phyloP scores from a whole-genome alignment of 2,797 vertebrate genomes.

The Hybognathus amarus region DNA sequence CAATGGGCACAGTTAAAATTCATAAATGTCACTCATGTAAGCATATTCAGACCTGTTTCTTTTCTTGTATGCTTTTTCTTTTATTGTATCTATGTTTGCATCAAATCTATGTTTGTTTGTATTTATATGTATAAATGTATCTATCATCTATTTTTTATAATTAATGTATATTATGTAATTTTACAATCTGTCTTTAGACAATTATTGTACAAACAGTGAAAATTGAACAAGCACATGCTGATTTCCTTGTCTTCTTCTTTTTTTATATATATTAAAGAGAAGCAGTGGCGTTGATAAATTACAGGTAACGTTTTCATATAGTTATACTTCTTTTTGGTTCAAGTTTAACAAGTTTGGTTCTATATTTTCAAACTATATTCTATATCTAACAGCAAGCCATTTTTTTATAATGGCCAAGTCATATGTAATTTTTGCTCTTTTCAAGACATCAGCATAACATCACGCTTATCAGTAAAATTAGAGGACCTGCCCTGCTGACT shows the following conservation, averaged over 20 bases:
- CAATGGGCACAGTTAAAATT: background rate
- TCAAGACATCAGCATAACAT: slow-evolving; percentile 15
- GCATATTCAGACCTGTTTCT: background rate
- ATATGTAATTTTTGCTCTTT: background rate
- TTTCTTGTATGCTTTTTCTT: background rate
- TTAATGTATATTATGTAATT: too few relatives aligned
- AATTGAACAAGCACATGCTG: too few relatives aligned
- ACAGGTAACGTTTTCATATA: too few relatives aligned
- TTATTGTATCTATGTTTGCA: background rate
- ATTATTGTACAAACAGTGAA: too few relatives aligned
- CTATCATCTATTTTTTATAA: too few relatives aligned
- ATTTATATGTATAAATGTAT: too few relatives aligned
- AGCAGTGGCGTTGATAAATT: too few relatives aligned
- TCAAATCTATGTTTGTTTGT: too few relatives aligned
- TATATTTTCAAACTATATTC: background rate
- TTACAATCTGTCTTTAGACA: too few relatives aligned
- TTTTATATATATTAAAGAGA: too few relatives aligned
- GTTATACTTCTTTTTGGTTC: too few relatives aligned
- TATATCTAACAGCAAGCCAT: background rate
- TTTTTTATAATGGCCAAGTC: slow-evolving; percentile 11
- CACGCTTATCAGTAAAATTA: background rate
- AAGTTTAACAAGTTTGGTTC: background rate
- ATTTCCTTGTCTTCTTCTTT: too few relatives aligned
- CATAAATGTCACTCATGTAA: background rate
- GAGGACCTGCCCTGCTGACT: background rate